Percentiles rank a stretch among this genome's conserved stretches.
phyloP scores from a whole-genome alignment of 2,888 invertebrate genomes.

The Leucophora obtusa region DNA sequence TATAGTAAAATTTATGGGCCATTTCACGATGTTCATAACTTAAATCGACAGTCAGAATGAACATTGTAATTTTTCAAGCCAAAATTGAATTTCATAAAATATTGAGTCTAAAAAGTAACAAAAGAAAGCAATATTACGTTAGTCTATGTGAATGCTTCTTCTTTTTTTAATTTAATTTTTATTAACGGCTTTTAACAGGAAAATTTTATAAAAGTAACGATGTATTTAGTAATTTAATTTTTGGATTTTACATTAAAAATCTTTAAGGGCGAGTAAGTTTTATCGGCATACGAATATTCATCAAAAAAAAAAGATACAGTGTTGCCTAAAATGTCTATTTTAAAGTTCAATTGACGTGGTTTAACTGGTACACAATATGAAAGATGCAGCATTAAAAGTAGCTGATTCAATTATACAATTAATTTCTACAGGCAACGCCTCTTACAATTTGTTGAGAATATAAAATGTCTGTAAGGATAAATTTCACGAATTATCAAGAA shows the following conservation, averaged over 20 bases:
- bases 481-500: no score
- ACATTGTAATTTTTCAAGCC: constrained; percentile 16
- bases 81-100: constrained; percentile 4
- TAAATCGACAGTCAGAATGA: neutral
- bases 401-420: no score
- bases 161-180: neutral
- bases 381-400: no score
- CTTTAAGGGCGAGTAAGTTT: neutral
- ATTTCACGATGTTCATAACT: constrained; percentile 2
- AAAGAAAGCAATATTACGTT: neutral
- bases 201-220: neutral
- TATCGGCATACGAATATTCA: no score
- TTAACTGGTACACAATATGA: no score
- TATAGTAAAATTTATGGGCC: constrained; percentile 21
- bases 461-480: no score
- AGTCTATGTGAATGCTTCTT: neutral
- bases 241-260: neutral
- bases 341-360: no score
- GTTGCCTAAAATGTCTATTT: no score
- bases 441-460: no score
- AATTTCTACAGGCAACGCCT: no score
- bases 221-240: neutral
- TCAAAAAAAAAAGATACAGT: no score
- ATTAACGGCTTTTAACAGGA: neutral
- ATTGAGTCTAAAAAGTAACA: neutral